phyloP scores from a whole-genome alignment of 2,797 vertebrate species.

The Gymnothorax javanicus region DNA sequence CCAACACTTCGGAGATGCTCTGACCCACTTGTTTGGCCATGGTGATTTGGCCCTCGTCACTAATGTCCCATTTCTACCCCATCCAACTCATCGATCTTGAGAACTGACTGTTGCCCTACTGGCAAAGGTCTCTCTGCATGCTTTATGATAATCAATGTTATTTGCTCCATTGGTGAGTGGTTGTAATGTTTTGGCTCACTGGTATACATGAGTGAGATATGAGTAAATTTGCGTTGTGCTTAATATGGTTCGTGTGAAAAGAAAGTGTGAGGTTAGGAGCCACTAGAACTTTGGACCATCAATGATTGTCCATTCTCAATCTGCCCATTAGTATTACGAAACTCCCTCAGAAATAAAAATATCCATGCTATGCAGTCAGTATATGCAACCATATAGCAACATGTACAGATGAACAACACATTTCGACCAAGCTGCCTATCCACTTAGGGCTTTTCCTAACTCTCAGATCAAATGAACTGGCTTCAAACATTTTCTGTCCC shows the following conservation, averaged over 20 bases:
- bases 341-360: neutral
- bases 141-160: too few species aligned
- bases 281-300: neutral
- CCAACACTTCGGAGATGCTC: too few species aligned
- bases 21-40: too few species aligned
- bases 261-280: neutral
- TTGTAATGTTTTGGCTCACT: neutral
- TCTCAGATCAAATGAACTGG: constrained; percentile 48
- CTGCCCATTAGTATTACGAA: constrained; percentile 12
- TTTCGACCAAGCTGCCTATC: constrained; percentile 6
- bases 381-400: neutral
- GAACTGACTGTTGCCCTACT: too few species aligned
- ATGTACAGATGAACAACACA: neutral
- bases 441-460: neutral
- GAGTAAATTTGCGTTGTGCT: neutral
- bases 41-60: too few species aligned
- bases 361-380: neutral
- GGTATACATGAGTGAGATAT: neutral
- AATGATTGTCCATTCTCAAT: constrained; percentile 10
- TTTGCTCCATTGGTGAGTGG: too few species aligned
- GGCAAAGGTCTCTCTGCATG: too few species aligned
- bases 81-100: too few species aligned
- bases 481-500: constrained; percentile 49
- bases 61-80: too few species aligned
- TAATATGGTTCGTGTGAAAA: neutral